A percentile compares a stretch with the other conserved stretches of the same genome.
Conservation (phyloP, 2,797 vertebrate species). For the Sarcophilus harrisii region DNA sequence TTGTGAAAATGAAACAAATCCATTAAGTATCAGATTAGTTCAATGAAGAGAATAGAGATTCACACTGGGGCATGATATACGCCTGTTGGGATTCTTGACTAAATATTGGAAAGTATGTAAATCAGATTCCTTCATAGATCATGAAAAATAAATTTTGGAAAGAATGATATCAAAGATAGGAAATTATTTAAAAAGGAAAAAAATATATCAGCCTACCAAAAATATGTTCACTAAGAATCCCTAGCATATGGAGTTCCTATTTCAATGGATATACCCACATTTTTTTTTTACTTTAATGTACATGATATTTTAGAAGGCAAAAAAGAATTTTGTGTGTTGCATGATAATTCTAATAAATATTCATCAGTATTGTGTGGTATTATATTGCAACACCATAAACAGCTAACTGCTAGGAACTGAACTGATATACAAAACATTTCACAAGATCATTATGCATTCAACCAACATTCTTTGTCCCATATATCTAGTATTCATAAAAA, state of each 20-base stretch:
- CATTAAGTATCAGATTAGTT: constrained; percentile 26
- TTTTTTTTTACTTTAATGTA: not conserved
- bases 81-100: not conserved
- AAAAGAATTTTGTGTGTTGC: not conserved
- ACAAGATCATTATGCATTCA: not conserved
- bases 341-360: constrained; percentile 24
- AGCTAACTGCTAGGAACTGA: not conserved
- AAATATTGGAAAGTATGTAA: not conserved
- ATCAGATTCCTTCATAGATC: not conserved
- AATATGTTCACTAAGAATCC: constrained; percentile 10
- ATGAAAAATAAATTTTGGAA: not conserved
- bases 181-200: constrained; percentile 6
- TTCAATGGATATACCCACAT: not conserved
- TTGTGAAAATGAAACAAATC: not conserved
- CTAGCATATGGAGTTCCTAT: not conserved
- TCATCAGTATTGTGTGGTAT: constrained; percentile 10
- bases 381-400: not conserved
- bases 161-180: not conserved
- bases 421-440: constrained; percentile 21
- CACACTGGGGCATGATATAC: not conserved
- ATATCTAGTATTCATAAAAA: not conserved
- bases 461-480: not conserved
- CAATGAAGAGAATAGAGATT: not conserved
- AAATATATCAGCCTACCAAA: not conserved
- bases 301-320: not conserved